Percentiles rank a stretch among this genome's conserved stretches.
Conservation (phyloP, 2,113 vertebrate species). For the Eublepharis macularius region DNA sequence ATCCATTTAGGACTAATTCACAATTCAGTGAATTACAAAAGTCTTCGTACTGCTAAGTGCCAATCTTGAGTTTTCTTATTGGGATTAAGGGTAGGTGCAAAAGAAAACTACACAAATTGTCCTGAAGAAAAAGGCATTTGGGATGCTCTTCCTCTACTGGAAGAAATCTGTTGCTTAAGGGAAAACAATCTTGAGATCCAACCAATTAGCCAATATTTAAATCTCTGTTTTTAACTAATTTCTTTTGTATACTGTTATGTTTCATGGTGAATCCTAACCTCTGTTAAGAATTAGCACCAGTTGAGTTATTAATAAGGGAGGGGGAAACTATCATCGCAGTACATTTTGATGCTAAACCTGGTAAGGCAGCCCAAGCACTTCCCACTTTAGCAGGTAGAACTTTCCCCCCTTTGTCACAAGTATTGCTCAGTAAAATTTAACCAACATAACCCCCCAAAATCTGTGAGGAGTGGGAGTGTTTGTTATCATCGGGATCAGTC, state of each 20-base stretch:
- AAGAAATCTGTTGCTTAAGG: too few relatives aligned
- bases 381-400: background rate
- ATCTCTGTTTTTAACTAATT: background rate
- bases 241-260: background rate
- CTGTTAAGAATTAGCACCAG: background rate
- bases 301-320: background rate
- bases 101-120: too few relatives aligned
- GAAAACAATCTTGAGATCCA: background rate
- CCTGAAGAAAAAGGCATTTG: background rate
- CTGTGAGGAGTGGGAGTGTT: background rate
- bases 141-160: background rate
- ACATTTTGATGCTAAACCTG: background rate
- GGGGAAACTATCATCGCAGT: background rate
- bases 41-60: too few relatives aligned
- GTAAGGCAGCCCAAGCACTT: background rate
- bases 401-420: background rate
- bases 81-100: too few relatives aligned
- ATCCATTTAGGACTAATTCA: too few relatives aligned
- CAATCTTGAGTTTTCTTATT: too few relatives aligned
- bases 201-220: background rate
- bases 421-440: background rate
- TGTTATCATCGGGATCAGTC: background rate
- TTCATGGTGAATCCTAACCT: background rate
- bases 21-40: too few relatives aligned
- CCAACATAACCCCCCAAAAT: background rate